These are phyloP conservation scores for Mamestra brassicae DNA, from an alignment of 2,888 invertebrate species.

Conservation along the genomic window DNA sequence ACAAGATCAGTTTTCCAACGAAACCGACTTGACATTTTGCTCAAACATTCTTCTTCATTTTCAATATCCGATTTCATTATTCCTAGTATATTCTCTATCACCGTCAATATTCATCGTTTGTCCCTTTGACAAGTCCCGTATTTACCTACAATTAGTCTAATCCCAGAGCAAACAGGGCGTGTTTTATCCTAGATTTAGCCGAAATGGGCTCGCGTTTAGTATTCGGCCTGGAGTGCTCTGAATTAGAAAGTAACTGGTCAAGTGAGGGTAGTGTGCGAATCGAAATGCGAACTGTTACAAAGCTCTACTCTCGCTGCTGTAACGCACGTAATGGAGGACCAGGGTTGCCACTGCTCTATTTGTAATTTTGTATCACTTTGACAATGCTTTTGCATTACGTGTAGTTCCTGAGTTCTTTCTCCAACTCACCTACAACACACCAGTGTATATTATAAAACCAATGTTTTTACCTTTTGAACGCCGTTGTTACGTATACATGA, in stretches of 20 bases:
- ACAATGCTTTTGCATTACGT: no score
- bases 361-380: no score
- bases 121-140: constrained; percentile 43
- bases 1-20: neutral
- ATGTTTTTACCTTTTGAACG: no score
- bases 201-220: constrained; percentile 58
- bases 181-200: constrained; percentile 58
- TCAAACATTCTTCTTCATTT: neutral
- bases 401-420: no score
- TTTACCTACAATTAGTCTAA: constrained; percentile 48
- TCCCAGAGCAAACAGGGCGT: constrained; percentile 43
- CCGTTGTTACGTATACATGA: no score
- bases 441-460: no score
- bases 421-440: no score
- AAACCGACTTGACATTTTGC: neutral
- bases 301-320: constrained; percentile 67
- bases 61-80: constrained; percentile 11
- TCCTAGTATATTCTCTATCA: neutral
- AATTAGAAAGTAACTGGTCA: constrained; percentile 78
- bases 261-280: constrained; percentile 68
- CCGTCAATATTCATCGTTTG: constrained; percentile 19
- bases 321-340: constrained; percentile 66
- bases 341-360: constrained; percentile 39
- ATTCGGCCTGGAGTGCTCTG: constrained; percentile 69
- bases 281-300: constrained; percentile 70